Conservation (phyloP, 2,113 vertebrate species). For the Meriones unguiculatus region DNA sequence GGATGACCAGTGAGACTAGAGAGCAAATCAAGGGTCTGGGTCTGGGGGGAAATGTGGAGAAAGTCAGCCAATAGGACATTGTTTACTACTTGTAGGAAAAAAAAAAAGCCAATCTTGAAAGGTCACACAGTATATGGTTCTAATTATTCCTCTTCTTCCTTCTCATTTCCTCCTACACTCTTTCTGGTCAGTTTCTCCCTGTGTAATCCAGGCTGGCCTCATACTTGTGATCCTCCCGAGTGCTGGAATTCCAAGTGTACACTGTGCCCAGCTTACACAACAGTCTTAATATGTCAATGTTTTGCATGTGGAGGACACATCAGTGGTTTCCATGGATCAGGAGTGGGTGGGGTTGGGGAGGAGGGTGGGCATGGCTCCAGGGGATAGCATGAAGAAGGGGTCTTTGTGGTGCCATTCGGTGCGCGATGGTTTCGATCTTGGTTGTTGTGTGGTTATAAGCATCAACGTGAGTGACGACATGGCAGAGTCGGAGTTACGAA, state of each 20-base stretch:
- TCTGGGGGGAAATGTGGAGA: not conserved
- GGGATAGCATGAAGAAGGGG: fast-evolving
- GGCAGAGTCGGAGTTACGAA: not conserved
- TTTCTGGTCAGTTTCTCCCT: not conserved
- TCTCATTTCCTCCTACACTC: not conserved
- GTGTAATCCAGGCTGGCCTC: not conserved
- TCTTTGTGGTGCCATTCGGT: not conserved
- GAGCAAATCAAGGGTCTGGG: too few species aligned
- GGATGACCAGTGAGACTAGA: not conserved
- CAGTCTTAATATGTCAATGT: not conserved
- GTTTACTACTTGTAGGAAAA: not conserved
- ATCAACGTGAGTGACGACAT: not conserved
- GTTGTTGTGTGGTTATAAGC: not conserved
- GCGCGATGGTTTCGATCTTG: not conserved
- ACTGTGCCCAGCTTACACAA: not conserved
- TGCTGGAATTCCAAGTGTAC: not conserved
- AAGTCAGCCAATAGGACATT: not conserved
- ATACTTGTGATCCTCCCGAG: not conserved
- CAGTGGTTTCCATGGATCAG: not conserved
- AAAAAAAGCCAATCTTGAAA: not conserved
- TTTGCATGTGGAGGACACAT: too few species aligned
- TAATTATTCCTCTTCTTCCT: not conserved
- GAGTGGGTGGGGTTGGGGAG: not conserved
- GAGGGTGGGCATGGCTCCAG: not conserved
- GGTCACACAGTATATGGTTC: not conserved